Evolutionary conservation across 2,797 vertebrate species (phyloP).

Genomic region (Apodemus agrarius): DNA sequence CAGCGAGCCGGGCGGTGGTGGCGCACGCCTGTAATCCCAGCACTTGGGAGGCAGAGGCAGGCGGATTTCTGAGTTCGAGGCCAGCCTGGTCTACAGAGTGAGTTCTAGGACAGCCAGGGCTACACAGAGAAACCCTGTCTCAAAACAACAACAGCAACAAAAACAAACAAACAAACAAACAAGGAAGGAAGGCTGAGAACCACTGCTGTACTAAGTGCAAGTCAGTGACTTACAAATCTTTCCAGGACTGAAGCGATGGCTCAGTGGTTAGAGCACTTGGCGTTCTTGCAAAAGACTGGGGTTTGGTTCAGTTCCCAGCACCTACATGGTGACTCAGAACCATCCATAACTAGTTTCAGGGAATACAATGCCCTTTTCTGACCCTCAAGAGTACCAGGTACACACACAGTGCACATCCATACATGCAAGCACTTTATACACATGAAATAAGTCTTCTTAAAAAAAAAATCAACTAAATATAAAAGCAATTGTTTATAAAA

Average conservation of each 20-base stretch:
- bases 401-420: neutral
- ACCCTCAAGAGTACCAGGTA: neutral
- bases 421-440: neutral
- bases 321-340: neutral
- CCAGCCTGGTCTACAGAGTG: no score
- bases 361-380: neutral
- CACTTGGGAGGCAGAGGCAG: no score
- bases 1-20: neutral
- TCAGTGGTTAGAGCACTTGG: neutral
- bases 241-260: neutral
- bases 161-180: no score
- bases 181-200: neutral
- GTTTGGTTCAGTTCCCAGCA: neutral
- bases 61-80: no score
- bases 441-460: neutral
- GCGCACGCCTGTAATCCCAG: no score
- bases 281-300: neutral
- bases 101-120: no score
- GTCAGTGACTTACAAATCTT: neutral
- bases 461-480: neutral
- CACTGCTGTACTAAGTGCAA: neutral
- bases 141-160: no score
- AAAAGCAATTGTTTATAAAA: constrained; percentile 18
- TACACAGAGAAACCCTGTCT: no score
- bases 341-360: neutral